A percentile compares a stretch with the other conserved stretches of the same genome.
These are phyloP conservation scores for Busseola fusca DNA, from an alignment of 2,888 invertebrate genomes.

Conservation along the genomic window DNA sequence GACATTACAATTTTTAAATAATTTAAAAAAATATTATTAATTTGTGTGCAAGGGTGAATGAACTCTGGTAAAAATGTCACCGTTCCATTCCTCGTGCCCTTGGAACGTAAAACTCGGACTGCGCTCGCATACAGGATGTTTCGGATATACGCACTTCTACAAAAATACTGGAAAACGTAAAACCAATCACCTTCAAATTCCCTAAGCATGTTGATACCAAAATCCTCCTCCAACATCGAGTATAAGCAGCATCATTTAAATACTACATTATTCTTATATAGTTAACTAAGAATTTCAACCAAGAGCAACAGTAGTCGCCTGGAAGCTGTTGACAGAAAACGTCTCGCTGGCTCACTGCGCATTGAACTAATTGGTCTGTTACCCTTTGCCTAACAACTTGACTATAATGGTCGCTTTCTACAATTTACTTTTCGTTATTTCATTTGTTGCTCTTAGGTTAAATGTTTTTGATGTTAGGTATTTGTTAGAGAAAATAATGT, in stretches of 20 bases:
- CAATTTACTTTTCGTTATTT: slow-evolving; percentile 52
- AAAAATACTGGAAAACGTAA: neutral
- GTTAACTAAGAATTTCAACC: slow-evolving; percentile 43
- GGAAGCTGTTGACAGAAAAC: slow-evolving; percentile 34
- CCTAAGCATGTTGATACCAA: neutral
- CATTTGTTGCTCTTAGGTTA: slow-evolving; percentile 36
- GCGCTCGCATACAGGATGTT: no score
- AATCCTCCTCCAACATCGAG: slow-evolving; percentile 7
- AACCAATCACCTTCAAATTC: neutral
- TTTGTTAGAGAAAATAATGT: slow-evolving; percentile 5
- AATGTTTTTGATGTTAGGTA: slow-evolving; percentile 8
- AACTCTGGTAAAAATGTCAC: no score
- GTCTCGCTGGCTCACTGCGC: slow-evolving; percentile 35
- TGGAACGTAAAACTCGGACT: no score
- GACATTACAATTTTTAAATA: no score
- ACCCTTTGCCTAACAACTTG: slow-evolving; percentile 40
- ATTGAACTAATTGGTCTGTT: slow-evolving; percentile 48
- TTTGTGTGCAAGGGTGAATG: no score
- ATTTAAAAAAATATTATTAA: no score
- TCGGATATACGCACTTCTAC: no score
- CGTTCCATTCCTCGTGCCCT: no score
- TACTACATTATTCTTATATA: slow-evolving; percentile 36
- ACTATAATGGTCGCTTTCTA: slow-evolving; percentile 41
- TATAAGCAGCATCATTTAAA: slow-evolving; percentile 16
- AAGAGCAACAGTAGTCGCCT: slow-evolving; percentile 19